Evolutionary conservation across 2,797 vertebrate species (phyloP), one percentile per base, ranked within the genome.

Genomic region (Ctenosaura bakeri): DNA sequence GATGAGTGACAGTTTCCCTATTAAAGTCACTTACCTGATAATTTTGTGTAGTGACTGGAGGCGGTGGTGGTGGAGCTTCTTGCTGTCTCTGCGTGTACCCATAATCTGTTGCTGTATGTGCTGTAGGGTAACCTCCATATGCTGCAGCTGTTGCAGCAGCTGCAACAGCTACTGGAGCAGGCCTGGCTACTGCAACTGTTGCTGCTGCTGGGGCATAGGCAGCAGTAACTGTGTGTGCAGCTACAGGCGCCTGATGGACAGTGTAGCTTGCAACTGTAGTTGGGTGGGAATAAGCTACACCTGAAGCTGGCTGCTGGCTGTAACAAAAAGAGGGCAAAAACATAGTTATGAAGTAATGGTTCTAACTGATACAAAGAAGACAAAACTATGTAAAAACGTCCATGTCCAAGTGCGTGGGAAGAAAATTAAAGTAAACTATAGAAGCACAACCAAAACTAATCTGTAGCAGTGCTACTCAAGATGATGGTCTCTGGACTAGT

Each of bases 251-350:
- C 94, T 99, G 99, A 94, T 99, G 99, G 54, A 99, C 99, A 1
- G 99, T 99, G 96, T 99, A 99, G 97, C 99, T 99, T 96, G 99
- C 99, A 97, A 99, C 99, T 76, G 99, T 99, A 89, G 99, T 99
- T 89, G 99, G 99, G 96, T 99, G 99, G 77, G 99, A 99, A 96
- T 99, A 99, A 42, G 98, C 98, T 95, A 99, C 98, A 97, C 99
- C 99, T 73, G 98, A 98, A 88, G 98, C 95, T 91, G 98, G 99
- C 98, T 99, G 99, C 97, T 99, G 99, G 98, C 99, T 99, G 90
- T 18, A 93, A 92, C 8, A 85, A 90, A 69, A 96, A 92, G 26
- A 94, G 42, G 4, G 92, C 83, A 93, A 77, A 32, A 81, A n/a
- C 52, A 87, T 73, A 71, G 84, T 6, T 18, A 46, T 79, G 62